Evolutionary conservation across 2,888 invertebrate species (phyloP).

Genomic region (Drosophila lutescens): DNA sequence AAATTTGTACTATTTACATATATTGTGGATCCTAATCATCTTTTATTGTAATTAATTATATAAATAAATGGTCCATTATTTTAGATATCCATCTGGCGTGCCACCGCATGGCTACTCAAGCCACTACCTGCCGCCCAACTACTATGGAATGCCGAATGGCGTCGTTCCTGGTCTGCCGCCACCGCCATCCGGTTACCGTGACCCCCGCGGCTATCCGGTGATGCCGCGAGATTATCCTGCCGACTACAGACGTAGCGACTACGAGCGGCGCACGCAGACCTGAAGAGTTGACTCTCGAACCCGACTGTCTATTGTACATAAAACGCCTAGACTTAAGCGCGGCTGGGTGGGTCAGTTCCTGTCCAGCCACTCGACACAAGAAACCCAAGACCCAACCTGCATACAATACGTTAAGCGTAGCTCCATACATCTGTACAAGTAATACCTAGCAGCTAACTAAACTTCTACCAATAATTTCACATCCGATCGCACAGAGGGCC

Average conservation of each 20-base stretch:
- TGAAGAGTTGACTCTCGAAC: constrained; percentile 45
- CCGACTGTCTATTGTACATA: constrained; percentile 58
- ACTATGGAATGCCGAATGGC: constrained; percentile 84
- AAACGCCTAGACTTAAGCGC: constrained; percentile 55
- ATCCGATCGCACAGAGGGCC: constrained; percentile 43
- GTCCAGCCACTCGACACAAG: neutral
- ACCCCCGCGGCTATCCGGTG: constrained; percentile 84
- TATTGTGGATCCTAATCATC: too few relatives aligned
- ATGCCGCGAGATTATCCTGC: constrained; percentile 85
- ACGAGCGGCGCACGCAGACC: constrained; percentile 81
- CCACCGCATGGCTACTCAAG: constrained; percentile 77
- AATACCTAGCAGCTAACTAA: constrained; percentile 63
- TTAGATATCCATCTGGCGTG: constrained; percentile 80
- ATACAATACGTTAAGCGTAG: constrained; percentile 43
- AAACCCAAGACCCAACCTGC: constrained; percentile 25
- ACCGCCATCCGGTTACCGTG: constrained; percentile 82
- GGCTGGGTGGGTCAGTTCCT: constrained; percentile 10
- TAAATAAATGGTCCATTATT: neutral
- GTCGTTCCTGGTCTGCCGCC: constrained; percentile 71
- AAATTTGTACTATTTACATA: too few relatives aligned
- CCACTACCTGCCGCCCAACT: constrained; percentile 83
- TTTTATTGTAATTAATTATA: neutral
- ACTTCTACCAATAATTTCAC: constrained; percentile 40
- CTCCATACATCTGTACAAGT: constrained; percentile 54
- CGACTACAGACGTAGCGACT: constrained; percentile 85